Conservation (phyloP, 2,797 vertebrate species). For the Lepus townsendii region DNA sequence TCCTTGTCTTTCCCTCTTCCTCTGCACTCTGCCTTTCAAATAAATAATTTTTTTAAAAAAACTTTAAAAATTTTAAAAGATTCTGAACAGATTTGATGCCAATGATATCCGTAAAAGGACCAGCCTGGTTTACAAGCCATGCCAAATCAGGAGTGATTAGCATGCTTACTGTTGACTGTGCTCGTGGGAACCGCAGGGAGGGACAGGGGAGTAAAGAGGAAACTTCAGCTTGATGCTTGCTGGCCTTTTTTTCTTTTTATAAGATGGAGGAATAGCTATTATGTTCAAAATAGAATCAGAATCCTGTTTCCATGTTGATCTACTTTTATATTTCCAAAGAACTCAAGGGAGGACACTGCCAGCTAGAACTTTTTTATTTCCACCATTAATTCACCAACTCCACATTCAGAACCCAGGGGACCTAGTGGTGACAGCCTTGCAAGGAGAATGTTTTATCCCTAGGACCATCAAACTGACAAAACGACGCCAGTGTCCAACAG, state of each 20-base stretch:
- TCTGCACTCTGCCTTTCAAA: no score
- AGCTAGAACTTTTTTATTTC: not conserved
- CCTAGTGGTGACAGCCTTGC: not conserved
- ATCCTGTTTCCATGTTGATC: not conserved
- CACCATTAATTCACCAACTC: not conserved
- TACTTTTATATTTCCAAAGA: not conserved
- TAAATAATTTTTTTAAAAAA: no score
- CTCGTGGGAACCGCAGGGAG: not conserved
- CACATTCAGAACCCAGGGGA: not conserved
- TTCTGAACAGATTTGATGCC: not conserved
- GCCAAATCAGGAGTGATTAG: not conserved
- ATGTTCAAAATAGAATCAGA: constrained; percentile 41
- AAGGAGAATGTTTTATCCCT: not conserved
- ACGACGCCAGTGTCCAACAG: not conserved
- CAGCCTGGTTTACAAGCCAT: not conserved
- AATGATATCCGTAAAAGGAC: constrained; percentile 13
- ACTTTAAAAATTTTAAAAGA: no score
- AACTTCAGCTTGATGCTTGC: not conserved
- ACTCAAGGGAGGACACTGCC: not conserved
- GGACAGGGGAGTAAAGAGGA: not conserved
- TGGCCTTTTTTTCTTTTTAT: not conserved
- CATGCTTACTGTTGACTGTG: not conserved
- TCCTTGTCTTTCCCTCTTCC: no score
- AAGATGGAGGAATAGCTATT: not conserved
- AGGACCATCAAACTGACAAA: not conserved